phyloP scores from a whole-genome alignment of 92 coral and sea anemone genomes.

The Bergia sp. region DNA sequence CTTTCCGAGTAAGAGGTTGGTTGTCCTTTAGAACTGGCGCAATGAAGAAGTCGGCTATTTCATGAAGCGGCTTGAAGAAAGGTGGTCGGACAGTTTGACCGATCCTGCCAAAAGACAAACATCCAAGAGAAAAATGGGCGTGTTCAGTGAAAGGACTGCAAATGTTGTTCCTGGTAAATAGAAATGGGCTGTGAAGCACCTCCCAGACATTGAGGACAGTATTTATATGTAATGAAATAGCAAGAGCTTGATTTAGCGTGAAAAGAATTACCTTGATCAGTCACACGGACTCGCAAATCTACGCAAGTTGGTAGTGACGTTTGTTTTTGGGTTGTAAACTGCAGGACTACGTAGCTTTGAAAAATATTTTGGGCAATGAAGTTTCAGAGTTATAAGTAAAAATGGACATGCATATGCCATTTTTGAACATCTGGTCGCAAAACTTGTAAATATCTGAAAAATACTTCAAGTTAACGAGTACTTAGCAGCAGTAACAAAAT shows the following conservation, averaged over 20 bases:
- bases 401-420: conserved; percentile 30
- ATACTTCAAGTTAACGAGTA: conserved; percentile 9
- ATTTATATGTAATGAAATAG: conserved; percentile 2
- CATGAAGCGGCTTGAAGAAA: conserved; percentile 20
- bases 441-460: conserved; percentile 20
- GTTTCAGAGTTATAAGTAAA: conserved; percentile 16
- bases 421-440: conserved; percentile 26
- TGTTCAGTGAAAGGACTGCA: conserved; percentile 23
- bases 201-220: conserved; percentile 29
- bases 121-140: conserved; percentile 24
- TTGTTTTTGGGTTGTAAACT: conserved; percentile 13
- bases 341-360: conserved; percentile 17
- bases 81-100: conserved; percentile 21
- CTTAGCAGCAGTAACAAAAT: conserved; percentile 22
- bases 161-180: conserved; percentile 17
- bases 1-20: conserved; percentile 5
- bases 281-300: conserved; percentile 25
- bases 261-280: conserved; percentile 18
- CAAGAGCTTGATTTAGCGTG: conserved; percentile 14
- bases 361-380: conserved; percentile 5
- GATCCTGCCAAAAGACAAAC: conserved; percentile 26
- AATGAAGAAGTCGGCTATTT: conserved; percentile 20
- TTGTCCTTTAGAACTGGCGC: conserved; percentile 28
- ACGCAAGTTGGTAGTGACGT: conserved; percentile 17
- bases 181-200: conserved; percentile 22